phyloP scores from a whole-genome alignment of 2,888 invertebrate species.

The Dichetophora obliterata region DNA sequence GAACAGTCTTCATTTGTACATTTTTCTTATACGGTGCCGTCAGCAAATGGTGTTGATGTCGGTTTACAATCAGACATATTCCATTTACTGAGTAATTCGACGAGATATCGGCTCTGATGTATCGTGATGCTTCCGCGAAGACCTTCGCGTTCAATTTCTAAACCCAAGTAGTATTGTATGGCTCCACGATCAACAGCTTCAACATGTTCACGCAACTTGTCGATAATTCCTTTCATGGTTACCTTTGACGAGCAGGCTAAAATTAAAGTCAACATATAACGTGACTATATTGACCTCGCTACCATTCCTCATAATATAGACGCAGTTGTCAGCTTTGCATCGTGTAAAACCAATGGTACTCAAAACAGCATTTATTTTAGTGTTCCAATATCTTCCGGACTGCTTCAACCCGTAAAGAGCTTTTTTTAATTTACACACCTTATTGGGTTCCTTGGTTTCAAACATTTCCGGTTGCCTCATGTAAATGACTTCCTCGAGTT shows the following conservation, averaged over 20 bases:
- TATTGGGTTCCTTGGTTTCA: neutral
- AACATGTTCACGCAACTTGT: slow-evolving; percentile 21
- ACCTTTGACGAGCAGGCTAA: neutral
- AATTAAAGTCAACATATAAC: neutral
- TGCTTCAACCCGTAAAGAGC: slow-evolving; percentile 33
- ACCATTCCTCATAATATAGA: neutral
- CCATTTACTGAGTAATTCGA: slow-evolving; percentile 7
- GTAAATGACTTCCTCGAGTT: neutral
- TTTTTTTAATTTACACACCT: slow-evolving; percentile 28
- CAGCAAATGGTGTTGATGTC: slow-evolving; percentile 31
- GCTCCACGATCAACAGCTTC: slow-evolving; percentile 18
- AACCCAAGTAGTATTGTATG: neutral
- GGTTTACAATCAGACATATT: slow-evolving; percentile 32
- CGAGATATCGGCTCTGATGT: slow-evolving; percentile 21
- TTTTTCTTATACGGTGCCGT: slow-evolving; percentile 26
- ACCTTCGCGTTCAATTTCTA: slow-evolving; percentile 40
- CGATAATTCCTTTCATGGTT: slow-evolving; percentile 26
- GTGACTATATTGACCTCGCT: slow-evolving; percentile 19
- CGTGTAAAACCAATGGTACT: slow-evolving; percentile 18
- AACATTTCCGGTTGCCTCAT: slow-evolving; percentile 5
- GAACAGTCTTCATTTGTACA: slow-evolving; percentile 32
- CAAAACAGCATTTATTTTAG: slow-evolving; percentile 33
- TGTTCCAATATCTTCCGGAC: slow-evolving; percentile 30
- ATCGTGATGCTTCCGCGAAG: slow-evolving; percentile 26
- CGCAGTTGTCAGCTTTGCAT: slow-evolving; percentile 9